Conservation (phyloP, 2,113 vertebrate species). For the Cheirogaleus medius region DNA sequence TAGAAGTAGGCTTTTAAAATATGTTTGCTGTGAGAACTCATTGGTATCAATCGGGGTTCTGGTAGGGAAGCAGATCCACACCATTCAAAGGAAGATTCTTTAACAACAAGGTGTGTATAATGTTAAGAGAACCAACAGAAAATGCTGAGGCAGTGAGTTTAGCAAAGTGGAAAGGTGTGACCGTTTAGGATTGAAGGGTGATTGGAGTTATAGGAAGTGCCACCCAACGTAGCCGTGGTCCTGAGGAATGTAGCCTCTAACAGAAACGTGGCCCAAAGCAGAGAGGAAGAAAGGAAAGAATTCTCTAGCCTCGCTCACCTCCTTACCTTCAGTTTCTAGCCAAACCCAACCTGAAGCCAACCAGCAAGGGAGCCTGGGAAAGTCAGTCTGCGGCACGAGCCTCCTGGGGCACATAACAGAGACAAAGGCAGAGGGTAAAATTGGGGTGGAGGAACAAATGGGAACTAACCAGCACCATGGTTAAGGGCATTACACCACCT, state of each 20-base stretch:
- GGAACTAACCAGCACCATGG: background rate
- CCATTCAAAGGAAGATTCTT: background rate
- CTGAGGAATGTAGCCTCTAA: background rate
- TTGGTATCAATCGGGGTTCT: background rate
- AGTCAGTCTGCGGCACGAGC: background rate
- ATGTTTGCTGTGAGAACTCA: background rate
- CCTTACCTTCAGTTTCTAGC: background rate
- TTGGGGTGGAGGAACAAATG: background rate
- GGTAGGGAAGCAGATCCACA: background rate
- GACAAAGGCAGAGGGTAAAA: background rate
- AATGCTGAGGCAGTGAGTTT: background rate
- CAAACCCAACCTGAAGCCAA: background rate
- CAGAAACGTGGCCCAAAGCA: background rate
- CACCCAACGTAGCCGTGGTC: background rate
- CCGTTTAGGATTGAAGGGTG: background rate
- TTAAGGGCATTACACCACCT: background rate
- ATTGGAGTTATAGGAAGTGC: background rate
- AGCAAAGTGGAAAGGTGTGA: background rate
- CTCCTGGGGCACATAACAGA: background rate
- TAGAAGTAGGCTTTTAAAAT: constrained; percentile 8
- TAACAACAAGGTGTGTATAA: background rate
- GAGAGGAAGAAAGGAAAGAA: background rate
- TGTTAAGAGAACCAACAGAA: background rate
- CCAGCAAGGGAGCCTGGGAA: background rate
- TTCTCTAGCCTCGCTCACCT: background rate